phyloP scores from a whole-genome alignment of 2,888 invertebrate genomes.

The Mythimna albipuncta region DNA sequence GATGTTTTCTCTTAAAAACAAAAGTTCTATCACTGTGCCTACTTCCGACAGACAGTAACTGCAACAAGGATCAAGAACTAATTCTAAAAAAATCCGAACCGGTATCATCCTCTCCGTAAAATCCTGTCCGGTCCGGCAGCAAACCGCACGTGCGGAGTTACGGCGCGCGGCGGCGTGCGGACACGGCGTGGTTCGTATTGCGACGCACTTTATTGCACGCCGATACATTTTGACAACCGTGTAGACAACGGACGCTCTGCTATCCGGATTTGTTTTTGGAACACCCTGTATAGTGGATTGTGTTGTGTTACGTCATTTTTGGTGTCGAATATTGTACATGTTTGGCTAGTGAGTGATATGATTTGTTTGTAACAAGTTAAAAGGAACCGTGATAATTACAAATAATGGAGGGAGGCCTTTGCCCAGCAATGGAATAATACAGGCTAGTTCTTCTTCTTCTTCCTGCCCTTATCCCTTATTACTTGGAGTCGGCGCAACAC shows the following conservation, averaged over 20 bases:
- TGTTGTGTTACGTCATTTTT: conserved; percentile 13
- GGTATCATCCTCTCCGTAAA: conserved; percentile 53
- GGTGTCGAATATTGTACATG: background rate
- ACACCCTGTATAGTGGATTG: conserved; percentile 49
- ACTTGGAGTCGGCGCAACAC: too few species aligned
- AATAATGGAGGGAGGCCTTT: too few species aligned
- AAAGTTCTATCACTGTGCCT: too few species aligned
- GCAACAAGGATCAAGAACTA: too few species aligned
- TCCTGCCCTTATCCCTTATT: too few species aligned
- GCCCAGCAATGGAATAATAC: too few species aligned
- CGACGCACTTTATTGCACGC: conserved; percentile 80
- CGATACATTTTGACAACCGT: conserved; percentile 79
- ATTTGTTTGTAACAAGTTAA: too few species aligned
- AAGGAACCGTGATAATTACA: too few species aligned
- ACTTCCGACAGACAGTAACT: too few species aligned
- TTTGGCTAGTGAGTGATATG: background rate
- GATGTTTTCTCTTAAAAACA: too few species aligned
- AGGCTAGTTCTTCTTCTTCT: too few species aligned
- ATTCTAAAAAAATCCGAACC: background rate
- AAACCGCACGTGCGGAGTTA: conserved; percentile 81
- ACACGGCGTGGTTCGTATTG: conserved; percentile 77
- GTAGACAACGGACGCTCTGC: conserved; percentile 64
- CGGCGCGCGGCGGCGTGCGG: conserved; percentile 79
- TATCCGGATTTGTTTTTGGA: conserved; percentile 58
- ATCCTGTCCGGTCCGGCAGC: conserved; percentile 57